Evolutionary conservation across 2,888 invertebrate genomes (phyloP).

Genomic region (Amblyjoppa fuscipennis): DNA sequence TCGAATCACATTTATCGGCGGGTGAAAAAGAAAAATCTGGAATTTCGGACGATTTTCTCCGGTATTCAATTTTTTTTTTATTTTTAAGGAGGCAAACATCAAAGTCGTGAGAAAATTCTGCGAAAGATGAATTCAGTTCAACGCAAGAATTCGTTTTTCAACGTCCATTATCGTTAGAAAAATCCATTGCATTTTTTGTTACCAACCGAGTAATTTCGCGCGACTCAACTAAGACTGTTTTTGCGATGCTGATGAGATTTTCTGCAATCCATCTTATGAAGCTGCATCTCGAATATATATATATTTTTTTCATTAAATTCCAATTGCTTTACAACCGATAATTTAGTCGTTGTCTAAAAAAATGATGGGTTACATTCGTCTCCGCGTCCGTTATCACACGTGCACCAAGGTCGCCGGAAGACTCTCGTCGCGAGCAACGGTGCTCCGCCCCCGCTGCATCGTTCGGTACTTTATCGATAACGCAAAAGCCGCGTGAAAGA

Average conservation of each 20-base stretch:
- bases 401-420: conserved; percentile 10
- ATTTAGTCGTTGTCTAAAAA: not conserved
- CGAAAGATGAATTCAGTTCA: too few relatives aligned
- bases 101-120: not conserved
- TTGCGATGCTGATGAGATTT: not conserved
- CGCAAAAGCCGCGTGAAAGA: conserved; percentile 6
- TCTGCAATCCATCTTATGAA: not conserved
- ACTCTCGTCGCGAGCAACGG: not conserved
- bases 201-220: not conserved
- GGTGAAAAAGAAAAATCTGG: not conserved
- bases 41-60: not conserved
- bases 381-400: not conserved
- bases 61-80: not conserved
- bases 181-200: not conserved
- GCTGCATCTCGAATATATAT: not conserved
- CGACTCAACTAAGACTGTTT: too few relatives aligned
- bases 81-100: not conserved
- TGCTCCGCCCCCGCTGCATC: not conserved
- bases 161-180: too few relatives aligned
- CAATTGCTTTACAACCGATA: not conserved
- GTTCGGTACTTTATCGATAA: conserved; percentile 34
- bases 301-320: not conserved
- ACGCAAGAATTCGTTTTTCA: too few relatives aligned
- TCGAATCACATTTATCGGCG: not conserved
- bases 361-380: not conserved